Percentiles rank a stretch among this genome's conserved stretches.
These are phyloP conservation scores for Puma concolor DNA, from an alignment of 2,113 vertebrate genomes.

Conservation along the genomic window DNA sequence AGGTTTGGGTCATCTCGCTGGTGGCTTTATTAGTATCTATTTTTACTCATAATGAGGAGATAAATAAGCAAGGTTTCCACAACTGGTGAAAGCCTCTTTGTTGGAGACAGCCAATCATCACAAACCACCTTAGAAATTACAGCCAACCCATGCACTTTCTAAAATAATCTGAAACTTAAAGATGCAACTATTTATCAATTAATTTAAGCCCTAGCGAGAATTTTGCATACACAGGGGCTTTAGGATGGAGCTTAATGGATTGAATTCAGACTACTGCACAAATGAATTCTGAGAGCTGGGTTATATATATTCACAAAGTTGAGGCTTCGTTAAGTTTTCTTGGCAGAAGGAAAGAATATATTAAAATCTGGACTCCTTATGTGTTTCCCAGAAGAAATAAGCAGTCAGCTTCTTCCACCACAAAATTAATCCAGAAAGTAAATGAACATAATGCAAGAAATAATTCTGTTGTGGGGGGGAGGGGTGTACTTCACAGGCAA, in stretches of 20 bases:
- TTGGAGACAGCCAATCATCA: slow-evolving; percentile 31
- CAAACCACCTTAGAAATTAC: slow-evolving; percentile 21
- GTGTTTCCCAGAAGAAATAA: slow-evolving; percentile 69
- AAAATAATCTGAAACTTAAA: background rate
- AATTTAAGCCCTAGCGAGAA: background rate
- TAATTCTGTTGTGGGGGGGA: background rate
- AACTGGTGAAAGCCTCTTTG: background rate
- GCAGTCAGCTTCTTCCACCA: slow-evolving; percentile 16
- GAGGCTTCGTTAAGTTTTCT: slow-evolving; percentile 64
- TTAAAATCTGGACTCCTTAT: slow-evolving; percentile 64
- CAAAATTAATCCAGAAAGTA: slow-evolving; percentile 67
- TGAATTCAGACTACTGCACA: slow-evolving; percentile 47
- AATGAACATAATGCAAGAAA: slow-evolving; percentile 31
- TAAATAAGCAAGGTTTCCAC: slow-evolving; percentile 21
- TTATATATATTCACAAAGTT: slow-evolving; percentile 58
- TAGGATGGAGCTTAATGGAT: slow-evolving; percentile 13
- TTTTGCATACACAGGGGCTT: slow-evolving; percentile 22
- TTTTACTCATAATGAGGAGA: slow-evolving; percentile 43
- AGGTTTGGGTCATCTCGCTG: background rate
- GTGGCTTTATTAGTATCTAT: slow-evolving; percentile 6
- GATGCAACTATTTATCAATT: slow-evolving; percentile 48
- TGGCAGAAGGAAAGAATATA: slow-evolving; percentile 55
- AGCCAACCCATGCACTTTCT: background rate
- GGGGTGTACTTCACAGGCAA: background rate
- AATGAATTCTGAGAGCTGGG: slow-evolving; percentile 40